Evolutionary conservation across 2,797 vertebrate genomes (phyloP), one percentile per base, ranked within the genome.

Genomic region (Tolypeutes matacus): DNA sequence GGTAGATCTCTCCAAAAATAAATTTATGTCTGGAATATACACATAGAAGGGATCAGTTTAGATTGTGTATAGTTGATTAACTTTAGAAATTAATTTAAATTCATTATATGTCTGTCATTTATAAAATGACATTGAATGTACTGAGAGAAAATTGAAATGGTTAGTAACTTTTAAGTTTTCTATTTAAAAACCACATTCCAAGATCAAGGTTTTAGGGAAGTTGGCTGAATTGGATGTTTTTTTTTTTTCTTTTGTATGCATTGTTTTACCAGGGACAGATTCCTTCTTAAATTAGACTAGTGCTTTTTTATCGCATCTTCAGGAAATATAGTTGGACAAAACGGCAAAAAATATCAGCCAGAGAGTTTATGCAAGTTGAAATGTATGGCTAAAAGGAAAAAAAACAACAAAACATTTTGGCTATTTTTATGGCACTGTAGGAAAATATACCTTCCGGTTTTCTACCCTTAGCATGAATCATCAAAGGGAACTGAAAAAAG

Each of bases 251-350:
- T 96, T 70, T 91, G 81, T 85, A 84, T 95, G 95, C 70, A 97
- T 97, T 97, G 86, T 96, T 96, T 96, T 80, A 96, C 83, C 70
- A 93, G 95, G 80, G 86, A 97, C 93, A 96, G 95, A 96, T 95
- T 97, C 91, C 69, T 95, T 95, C 96, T 96, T 96, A 97, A 97
- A 97, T 97, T 95, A 96, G 94, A 95, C 58, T 89, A 91, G 70
- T 90, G 95, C 86, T 95, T 96, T 95, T 91, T 91, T 96, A 96
- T 83, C 89, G 86, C 93, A 67, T 93, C 96, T 97, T 95, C 91
- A 95, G 95, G 96, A 96, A 97, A 94, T 95, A 89, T 82, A 95
- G 62, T 94, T 97, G 83, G 94, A 95, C 91, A 84, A 96, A 97
- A 94, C 95, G 86, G 84, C 65, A 97, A 96, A 86, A 96, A 96